Base-by-base conservation (phyloP, 2,113 vertebrate species). In the Ramphastos sulfuratus region DNA sequence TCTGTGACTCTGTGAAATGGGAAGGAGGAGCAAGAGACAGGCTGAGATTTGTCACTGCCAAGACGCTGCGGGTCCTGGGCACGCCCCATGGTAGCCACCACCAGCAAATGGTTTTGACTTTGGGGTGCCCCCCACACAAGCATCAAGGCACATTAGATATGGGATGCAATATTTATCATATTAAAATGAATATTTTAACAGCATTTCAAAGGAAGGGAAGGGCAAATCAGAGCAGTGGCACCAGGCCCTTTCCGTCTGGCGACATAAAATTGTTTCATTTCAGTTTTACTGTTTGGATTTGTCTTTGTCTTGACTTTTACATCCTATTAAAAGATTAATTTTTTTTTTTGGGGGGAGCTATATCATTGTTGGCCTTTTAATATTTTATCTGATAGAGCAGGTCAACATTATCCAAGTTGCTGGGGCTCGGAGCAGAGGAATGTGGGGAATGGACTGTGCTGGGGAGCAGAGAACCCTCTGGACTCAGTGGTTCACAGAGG, bases 101-200 rank as follows among this genome's bases (percentile, higher is more conserved):
- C 70, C 91, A 37, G 63, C 31, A 42, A 76, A 89, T 25, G 8
- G 44, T 7, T 27, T 67, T 27, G 90, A 70, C 60, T 96, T 82
- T 54, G 1, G n/a, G 46, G 71, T 76, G 80, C 72, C 92, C 92
- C 67, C 6, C 94, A 71, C 19, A 44, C 42, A 44, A 93, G 54
- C 3, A 28, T 37, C 63, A 59, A 5, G 6, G 50, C 25, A 1
- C 85, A 63, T 89, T 65, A 73, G 79, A 24, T 37, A 52, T 5
- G 0, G 27, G 8, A 95, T 94, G 85, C 76, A 95, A 87, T 94
- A 95, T 96, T 96, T 94, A 96, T 95, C 77, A 90, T 93, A 95
- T 95, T 94, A 80, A 91, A 93, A 95, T 93, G 33, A 96, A 96
- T 96, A 95, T 96, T 96, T 96, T 60, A 95, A 59, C 85, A 85